These are phyloP conservation scores for Pollachius pollachius DNA, from an alignment of 2,113 vertebrate genomes.

Conservation along the genomic window DNA sequence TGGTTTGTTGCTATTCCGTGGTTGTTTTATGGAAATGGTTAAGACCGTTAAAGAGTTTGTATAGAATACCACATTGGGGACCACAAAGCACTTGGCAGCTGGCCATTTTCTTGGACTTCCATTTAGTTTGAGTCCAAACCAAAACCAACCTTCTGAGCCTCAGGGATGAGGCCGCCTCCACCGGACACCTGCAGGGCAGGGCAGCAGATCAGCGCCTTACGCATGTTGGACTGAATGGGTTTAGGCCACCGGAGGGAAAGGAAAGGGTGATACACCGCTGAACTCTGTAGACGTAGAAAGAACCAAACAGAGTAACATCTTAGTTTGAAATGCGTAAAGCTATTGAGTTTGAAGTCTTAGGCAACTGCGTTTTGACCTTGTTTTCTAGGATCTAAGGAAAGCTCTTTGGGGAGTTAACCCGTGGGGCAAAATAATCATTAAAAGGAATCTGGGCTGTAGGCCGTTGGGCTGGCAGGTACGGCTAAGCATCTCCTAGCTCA, in stretches of 20 bases:
- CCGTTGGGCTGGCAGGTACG: too few species aligned
- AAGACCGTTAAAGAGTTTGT: background rate
- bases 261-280: background rate
- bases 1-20: background rate
- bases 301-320: too few species aligned
- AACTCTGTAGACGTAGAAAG: too few species aligned
- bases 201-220: constrained; percentile 32
- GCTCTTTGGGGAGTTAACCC: too few species aligned
- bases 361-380: background rate
- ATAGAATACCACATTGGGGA: constrained; percentile 16
- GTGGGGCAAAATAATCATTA: too few species aligned
- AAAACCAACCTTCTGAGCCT: constrained; percentile 21
- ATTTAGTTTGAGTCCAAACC: constrained; percentile 35
- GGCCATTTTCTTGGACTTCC: constrained; percentile 16
- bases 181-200: constrained; percentile 30
- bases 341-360: background rate
- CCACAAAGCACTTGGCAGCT: constrained; percentile 17
- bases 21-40: constrained; percentile 3
- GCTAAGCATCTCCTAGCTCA: too few species aligned
- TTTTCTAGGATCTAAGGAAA: too few species aligned
- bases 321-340: background rate
- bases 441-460: too few species aligned
- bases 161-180: constrained; percentile 23
- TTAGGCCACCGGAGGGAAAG: background rate
- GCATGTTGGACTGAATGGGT: constrained; percentile 22